These are phyloP conservation scores for Cerastoderma edule DNA, from an alignment of 2,888 invertebrate species.

Conservation along the genomic window DNA sequence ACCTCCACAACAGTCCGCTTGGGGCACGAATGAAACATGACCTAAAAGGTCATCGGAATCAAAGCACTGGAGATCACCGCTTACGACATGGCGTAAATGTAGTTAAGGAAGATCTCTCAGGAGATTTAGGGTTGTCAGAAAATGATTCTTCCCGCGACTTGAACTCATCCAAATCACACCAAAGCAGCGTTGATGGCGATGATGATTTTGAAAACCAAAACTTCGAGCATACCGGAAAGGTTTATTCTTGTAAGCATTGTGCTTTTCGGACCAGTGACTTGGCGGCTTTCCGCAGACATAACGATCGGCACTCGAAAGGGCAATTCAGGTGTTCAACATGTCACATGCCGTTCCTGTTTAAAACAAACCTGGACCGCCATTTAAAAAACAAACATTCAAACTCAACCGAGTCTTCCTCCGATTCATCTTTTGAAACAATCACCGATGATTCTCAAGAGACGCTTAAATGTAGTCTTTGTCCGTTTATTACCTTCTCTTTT, in stretches of 20 bases:
- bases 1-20: no score
- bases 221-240: no score
- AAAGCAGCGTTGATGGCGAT: no score
- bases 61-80: no score
- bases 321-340: neutral
- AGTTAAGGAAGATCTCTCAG: no score
- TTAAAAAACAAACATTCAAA: slow-evolving; percentile 1
- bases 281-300: slow-evolving; percentile 2
- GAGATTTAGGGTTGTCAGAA: no score
- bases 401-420: neutral
- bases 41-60: no score
- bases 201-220: no score
- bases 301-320: slow-evolving; percentile 3
- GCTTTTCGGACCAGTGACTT: neutral
- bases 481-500: slow-evolving; percentile 4
- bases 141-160: no score
- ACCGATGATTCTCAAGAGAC: neutral
- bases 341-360: slow-evolving; percentile 15
- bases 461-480: slow-evolving; percentile 1
- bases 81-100: no score
- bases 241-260: slow-evolving; percentile 1
- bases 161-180: no score
- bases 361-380: slow-evolving; percentile 7
- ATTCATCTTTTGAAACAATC: slow-evolving; percentile 1
- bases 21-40: no score